Base-by-base conservation (phyloP, 2,888 invertebrate genomes). In the Patella pellucida region DNA sequence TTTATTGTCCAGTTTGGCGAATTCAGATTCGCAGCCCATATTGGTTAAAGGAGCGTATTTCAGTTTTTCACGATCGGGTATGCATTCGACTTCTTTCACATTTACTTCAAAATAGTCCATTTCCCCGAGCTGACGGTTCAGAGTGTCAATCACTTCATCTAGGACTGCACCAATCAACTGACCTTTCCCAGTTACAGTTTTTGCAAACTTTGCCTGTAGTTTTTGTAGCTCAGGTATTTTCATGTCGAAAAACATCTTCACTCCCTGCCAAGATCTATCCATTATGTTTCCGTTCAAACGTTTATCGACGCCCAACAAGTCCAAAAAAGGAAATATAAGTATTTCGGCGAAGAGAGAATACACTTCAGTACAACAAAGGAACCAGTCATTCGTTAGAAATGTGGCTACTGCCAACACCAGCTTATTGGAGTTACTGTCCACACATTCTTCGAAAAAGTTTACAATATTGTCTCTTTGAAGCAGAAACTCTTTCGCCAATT, bases 61-160 rank as follows among this genome's bases (percentile, higher is more conserved):
- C 19, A 62, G 19, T 62, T 62, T 62, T 14, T 62, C 62, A 9
- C n/a, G 12, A 1, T 19, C 62, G 23, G 19, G 23, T 23, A 62
- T n/a, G 23, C 23, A 23, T 62, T 62, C 19, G n/a, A 62, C 62
- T 19, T 19, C 62, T 19, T 62, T 12, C 23, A 19, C 19, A 62
- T 62, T 62, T 23, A 62, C 23, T 62, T 62, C 62, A 27, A 62
- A 62, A 62, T 19, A n/a, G 62, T 62, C 62, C n/a, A n/a, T 62
- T 62, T 62, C 62, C 23, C 7, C n/a, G 16, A 62, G 62, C 62
- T 62, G 62, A 19, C 62, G 62, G 1, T 62, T n/a, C 19, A 62
- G 3, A 19, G 16, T 19, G 7, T 62, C 15, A 62, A n/a, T 62
- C 9, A 62, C 11, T 62, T 62, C 62, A 5, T n/a, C 23, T 23